phyloP scores from a whole-genome alignment of 2,888 invertebrate genomes.

The Phengaris alcon region DNA sequence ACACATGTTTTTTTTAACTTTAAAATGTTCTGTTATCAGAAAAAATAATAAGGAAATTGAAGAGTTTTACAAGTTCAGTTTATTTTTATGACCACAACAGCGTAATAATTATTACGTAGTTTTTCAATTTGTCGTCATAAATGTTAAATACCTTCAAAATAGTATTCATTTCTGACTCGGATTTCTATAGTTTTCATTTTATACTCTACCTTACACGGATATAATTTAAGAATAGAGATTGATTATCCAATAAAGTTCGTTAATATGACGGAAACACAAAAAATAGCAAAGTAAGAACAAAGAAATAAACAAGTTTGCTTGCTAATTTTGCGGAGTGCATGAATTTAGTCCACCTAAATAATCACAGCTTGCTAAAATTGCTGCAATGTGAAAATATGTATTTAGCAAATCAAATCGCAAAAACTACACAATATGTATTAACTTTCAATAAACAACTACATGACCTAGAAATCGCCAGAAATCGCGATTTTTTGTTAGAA shows the following conservation, averaged over 20 bases:
- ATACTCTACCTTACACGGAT: not conserved
- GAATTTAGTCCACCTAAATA: not conserved
- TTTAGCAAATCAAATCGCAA: not conserved
- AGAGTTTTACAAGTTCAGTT: not conserved
- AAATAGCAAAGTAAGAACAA: not conserved
- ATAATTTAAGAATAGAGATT: not conserved
- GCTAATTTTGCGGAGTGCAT: not conserved
- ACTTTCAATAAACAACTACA: slow-evolving; percentile 6
- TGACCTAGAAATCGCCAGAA: slow-evolving; percentile 16
- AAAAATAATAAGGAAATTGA: not conserved
- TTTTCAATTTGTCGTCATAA: no score
- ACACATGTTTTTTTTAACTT: not conserved
- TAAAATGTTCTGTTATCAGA: not conserved
- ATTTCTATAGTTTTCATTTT: no score
- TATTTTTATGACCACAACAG: no score
- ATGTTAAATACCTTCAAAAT: no score
- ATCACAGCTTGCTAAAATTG: not conserved
- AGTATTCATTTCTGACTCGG: no score
- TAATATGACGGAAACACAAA: not conserved
- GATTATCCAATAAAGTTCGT: not conserved
- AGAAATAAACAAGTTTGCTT: slow-evolving; percentile 9
- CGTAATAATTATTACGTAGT: no score
- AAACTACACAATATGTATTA: not conserved
- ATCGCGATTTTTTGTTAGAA: slow-evolving; percentile 12
- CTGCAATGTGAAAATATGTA: not conserved